Percentiles rank a stretch among this genome's conserved stretches.
These are phyloP conservation scores for Agrilus cyanescens DNA, from an alignment of 2,888 invertebrate species.

Conservation along the genomic window DNA sequence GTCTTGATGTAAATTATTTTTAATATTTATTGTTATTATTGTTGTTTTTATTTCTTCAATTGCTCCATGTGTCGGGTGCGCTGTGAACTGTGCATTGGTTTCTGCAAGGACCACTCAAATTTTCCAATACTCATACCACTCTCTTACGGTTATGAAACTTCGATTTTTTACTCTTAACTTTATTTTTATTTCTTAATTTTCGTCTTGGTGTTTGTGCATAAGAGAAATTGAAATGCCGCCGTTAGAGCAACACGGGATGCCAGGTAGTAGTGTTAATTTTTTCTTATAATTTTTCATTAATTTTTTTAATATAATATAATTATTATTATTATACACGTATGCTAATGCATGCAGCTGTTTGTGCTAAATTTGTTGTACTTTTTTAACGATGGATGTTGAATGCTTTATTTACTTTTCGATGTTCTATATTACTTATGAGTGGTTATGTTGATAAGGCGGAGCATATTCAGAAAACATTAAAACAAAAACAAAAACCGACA, in stretches of 20 bases:
- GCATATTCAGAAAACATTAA: conserved; percentile 16
- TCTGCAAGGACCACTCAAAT: conserved; percentile 73
- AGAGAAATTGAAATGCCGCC: conserved; percentile 16
- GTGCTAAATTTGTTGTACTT: conserved; percentile 20
- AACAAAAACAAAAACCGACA: conserved; percentile 8
- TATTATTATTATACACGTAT: conserved; percentile 19
- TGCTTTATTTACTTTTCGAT: conserved; percentile 28
- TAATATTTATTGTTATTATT: conserved; percentile 10
- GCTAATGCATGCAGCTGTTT: conserved; percentile 28
- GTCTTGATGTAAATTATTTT: conserved; percentile 4
- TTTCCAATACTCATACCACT: conserved; percentile 45
- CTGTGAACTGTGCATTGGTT: conserved; percentile 39
- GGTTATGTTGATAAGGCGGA: conserved; percentile 29
- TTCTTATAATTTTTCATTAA: conserved; percentile 15
- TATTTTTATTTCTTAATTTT: conserved; percentile 11
- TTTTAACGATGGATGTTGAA: conserved; percentile 32
- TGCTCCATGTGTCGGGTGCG: conserved; percentile 36
- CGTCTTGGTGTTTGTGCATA: conserved; percentile 10
- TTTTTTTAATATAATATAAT: conserved; percentile 22
- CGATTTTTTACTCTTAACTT: conserved; percentile 19
- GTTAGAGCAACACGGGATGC: conserved; percentile 20
- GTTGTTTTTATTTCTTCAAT: conserved; percentile 16
- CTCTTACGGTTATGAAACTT: conserved; percentile 30
- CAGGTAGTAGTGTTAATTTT: conserved; percentile 23
- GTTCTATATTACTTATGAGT: conserved; percentile 34